Conservation (phyloP, 2,797 vertebrate genomes). For the Chiroxiphia lanceolata region DNA sequence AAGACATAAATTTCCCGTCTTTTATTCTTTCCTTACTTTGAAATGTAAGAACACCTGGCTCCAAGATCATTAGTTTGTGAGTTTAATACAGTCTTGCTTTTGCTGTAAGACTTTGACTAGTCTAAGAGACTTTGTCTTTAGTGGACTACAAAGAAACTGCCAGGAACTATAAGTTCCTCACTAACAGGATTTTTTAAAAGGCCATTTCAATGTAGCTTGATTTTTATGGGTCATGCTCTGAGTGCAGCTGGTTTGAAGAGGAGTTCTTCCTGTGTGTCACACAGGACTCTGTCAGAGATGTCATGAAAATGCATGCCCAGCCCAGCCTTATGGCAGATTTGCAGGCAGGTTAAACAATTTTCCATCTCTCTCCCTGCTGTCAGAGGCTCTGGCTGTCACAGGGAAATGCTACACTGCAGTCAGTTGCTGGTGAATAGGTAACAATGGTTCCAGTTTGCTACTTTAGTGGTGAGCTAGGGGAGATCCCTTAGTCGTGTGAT, state of each 20-base stretch:
- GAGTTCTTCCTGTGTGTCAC: neutral
- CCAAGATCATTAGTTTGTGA: neutral
- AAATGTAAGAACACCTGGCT: neutral
- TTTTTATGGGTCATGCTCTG: neutral
- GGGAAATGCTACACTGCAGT: neutral
- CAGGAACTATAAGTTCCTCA: neutral
- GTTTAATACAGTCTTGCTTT: neutral
- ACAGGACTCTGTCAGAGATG: neutral
- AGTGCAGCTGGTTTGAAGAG: neutral
- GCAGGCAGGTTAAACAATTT: neutral
- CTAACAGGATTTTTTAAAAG: neutral
- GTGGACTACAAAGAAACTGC: neutral
- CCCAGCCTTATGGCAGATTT: neutral
- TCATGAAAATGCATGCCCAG: neutral
- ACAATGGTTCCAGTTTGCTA: neutral
- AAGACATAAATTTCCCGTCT: neutral
- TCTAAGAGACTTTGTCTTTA: neutral
- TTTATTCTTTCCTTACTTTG: conserved; percentile 9
- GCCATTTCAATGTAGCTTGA: neutral
- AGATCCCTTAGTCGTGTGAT: neutral
- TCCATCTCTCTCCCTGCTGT: neutral
- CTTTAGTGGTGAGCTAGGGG: neutral
- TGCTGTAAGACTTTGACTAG: neutral
- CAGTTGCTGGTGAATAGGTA: neutral
- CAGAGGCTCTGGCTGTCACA: neutral